phyloP scores from a whole-genome alignment of 1,140 invertebrate genomes.

The Magallana angulata region DNA sequence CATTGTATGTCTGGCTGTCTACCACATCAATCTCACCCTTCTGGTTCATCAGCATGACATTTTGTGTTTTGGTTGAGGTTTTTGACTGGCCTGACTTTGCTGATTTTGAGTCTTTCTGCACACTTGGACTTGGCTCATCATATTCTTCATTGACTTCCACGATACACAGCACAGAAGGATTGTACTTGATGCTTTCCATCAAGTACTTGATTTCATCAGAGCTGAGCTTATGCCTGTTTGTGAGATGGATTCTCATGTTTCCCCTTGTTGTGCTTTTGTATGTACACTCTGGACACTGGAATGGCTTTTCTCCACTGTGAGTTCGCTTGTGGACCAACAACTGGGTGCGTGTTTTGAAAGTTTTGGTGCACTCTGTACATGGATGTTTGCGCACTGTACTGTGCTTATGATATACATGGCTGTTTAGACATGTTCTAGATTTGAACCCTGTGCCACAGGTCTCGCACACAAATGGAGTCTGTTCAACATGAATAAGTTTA shows the following conservation, averaged over 20 bases:
- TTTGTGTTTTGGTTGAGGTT: background rate
- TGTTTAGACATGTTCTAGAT: conserved; percentile 67
- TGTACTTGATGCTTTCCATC: conserved; percentile 58
- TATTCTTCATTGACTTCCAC: conserved; percentile 33
- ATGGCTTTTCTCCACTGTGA: conserved; percentile 96
- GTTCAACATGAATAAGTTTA: conserved; percentile 67
- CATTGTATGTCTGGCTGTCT: conserved; percentile 1
- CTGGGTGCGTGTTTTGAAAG: conserved; percentile 99
- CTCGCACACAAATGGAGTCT: conserved; percentile 70
- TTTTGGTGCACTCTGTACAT: conserved; percentile 97
- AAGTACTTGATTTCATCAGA: conserved; percentile 55
- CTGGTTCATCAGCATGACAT: conserved; percentile 41
- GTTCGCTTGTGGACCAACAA: conserved; percentile 98
- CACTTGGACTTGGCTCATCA: background rate
- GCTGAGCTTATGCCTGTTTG: conserved; percentile 66
- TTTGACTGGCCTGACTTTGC: background rate
- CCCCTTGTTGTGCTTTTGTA: conserved; percentile 71
- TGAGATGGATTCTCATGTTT: conserved; percentile 71
- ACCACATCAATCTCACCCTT: conserved; percentile 34
- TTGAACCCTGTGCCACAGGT: conserved; percentile 71
- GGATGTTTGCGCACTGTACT: conserved; percentile 84
- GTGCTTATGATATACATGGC: conserved; percentile 71
- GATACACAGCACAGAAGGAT: background rate
- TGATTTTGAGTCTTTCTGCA: conserved; percentile 16
- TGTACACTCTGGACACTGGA: conserved; percentile 91